Evolutionary conservation across 2,113 vertebrate species (phyloP), one percentile per base, ranked within the genome.

Genomic region (Casuarius casuarius): DNA sequence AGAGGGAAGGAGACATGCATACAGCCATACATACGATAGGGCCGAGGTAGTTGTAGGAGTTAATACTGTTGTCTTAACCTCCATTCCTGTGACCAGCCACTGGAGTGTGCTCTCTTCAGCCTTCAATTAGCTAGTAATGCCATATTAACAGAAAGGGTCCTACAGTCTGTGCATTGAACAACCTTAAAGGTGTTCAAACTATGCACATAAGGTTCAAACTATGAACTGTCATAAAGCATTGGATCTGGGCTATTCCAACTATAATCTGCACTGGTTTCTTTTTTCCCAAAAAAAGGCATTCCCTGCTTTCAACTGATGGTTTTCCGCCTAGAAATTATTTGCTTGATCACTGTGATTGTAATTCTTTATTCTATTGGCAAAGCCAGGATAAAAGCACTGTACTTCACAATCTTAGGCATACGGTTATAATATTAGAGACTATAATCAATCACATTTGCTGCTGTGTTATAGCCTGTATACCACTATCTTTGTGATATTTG

Each of bases 401-500:
- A 31, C 63, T 84, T 84, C 68, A 76, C 56, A 59, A 44, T 82
- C 84, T 38, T 54, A 35, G 76, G 68, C 87, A 94, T 95, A 97
- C 87, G 92, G 93, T 75, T 82, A 14, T 78, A 71, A 81, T 84
- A 52, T 87, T 58, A 40, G 46, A 20, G 82, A 52, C 72, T 59
- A 23, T 93, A 92, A 82, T 75, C 52, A 84, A 72, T 90, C 76
- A 35, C 3, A 8, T 48, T 58, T 73, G 89, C 92, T 90, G 70
- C 79, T 54, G n/a, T 81, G 51, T 21, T 61, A 92, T 89, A 49
- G 94, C 90, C 92, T 95, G 95, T 93, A 93, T 89, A 96, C 94
- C 86, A 75, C 72, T 93, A 91, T 92, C 91, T 92, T 87, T 73
- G 81, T 85, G 75, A 82, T 97, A 96, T 96, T 97, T 97, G 77